Evolutionary conservation across 1,140 invertebrate genomes (phyloP), one percentile per base, ranked within the genome.

Genomic region (Pentalonia nigronervosa): DNA sequence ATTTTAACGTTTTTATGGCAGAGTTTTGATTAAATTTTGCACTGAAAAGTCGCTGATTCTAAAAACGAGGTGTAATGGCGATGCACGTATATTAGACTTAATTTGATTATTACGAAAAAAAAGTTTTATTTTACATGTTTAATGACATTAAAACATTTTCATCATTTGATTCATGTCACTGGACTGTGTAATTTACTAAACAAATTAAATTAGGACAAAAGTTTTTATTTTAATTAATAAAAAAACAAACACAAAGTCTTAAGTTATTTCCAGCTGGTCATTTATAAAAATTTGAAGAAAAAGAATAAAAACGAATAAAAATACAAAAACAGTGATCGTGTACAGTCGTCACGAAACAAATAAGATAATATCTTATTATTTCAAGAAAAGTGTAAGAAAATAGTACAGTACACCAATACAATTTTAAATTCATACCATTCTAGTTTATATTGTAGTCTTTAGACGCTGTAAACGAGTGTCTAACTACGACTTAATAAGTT

Each of bases 161-260:
- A 45, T 90, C n/a, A 30, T 90, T 60, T 60, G 53, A 50, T 56
- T 90, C 88, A 60, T 60, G 53, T 90, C 88, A 90, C 50, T 60
- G 36, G 36, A 90, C 41, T 45, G 11, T 36, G 36, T 41, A 90
- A 90, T 90, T 90, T 60, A 60, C 53, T 41, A 90, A 60, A 60
- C 23, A 90, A 90, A 90, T 60, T 60, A 60, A 56, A 90, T 90
- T 56, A 90, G 47, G 56, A 30, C 21, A 41, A 60, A 88, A 90
- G 53, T 60, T 90, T 89, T 89, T 36, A 30, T 90, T 90, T 60
- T 90, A 90, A 90, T 90, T 90, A 90, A 90, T 60, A 90, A 60
- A 56, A 41, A 41, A 60, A 45, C 9, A 90, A 90, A 60, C 87
- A 53, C 36, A 87, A 36, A 34, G n/a, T 36, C 34, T 89, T 53